These are phyloP conservation scores for Mustela nigripes DNA, from an alignment of 2,113 vertebrate genomes.

Conservation along the genomic window DNA sequence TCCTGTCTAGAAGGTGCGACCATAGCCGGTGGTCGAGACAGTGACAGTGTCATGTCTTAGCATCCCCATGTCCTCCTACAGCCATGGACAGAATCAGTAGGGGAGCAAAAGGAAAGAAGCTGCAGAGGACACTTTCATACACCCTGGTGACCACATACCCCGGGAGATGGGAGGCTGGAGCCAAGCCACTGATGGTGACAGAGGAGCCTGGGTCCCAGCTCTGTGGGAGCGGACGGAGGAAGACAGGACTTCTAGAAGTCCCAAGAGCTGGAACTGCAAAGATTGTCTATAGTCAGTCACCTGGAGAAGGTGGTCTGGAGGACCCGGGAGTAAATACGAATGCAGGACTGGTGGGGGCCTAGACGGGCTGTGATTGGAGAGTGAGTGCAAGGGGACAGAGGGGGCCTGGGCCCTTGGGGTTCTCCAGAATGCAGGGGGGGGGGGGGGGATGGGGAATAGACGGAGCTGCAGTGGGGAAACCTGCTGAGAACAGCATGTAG, in stretches of 20 bases:
- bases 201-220: neutral
- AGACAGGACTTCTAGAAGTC: neutral
- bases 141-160: neutral
- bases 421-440: no score
- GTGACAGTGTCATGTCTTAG: neutral
- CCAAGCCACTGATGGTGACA: rapidly evolving
- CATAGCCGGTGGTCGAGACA: neutral
- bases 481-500: neutral
- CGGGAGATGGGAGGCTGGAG: neutral
- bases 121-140: neutral
- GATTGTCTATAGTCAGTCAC: neutral
- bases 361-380: neutral
- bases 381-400: neutral
- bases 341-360: neutral
- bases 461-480: no score
- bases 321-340: neutral
- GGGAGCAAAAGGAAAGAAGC: neutral
- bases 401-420: neutral
- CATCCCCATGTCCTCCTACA: neutral
- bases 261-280: no score
- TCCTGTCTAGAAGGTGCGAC: neutral
- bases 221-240: neutral
- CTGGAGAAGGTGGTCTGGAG: neutral
- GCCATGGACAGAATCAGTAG: neutral
- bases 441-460: neutral